A percentile compares a stretch with the other conserved stretches of the same genome.
phyloP scores from a whole-genome alignment of 2,888 invertebrate genomes.

The Junonia oenone region DNA sequence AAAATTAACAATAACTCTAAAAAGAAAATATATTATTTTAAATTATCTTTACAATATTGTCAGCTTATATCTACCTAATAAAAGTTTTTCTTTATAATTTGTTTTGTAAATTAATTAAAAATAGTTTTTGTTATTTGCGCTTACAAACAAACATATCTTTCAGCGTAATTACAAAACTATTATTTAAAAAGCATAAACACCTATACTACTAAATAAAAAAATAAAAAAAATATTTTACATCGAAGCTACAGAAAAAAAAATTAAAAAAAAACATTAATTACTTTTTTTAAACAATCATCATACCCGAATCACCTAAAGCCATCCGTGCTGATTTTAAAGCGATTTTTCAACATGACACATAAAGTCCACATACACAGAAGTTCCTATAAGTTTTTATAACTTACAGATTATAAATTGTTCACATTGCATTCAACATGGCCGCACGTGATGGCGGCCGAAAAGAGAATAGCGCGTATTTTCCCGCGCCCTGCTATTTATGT shows the following conservation, averaged over 20 bases:
- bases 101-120: too few species aligned
- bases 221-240: not conserved
- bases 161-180: too few species aligned
- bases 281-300: not conserved
- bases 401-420: slow-evolving; percentile 26
- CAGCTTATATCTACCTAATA: too few species aligned
- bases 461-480: slow-evolving; percentile 54
- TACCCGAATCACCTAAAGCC: slow-evolving; percentile 27
- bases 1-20: too few species aligned
- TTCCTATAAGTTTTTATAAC: not conserved
- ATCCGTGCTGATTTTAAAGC: slow-evolving; percentile 11
- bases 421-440: slow-evolving; percentile 26
- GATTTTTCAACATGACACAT: not conserved
- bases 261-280: not conserved
- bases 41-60: too few species aligned
- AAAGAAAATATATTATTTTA: too few species aligned
- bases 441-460: slow-evolving; percentile 38
- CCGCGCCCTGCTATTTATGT: slow-evolving; percentile 47
- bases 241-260: not conserved
- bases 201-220: not conserved
- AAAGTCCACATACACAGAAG: slow-evolving; percentile 9
- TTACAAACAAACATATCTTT: too few species aligned
- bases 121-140: too few species aligned
- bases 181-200: not conserved
- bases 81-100: too few species aligned